Conservation (phyloP, 1,140 invertebrate species). For the Aplysia californica region DNA sequence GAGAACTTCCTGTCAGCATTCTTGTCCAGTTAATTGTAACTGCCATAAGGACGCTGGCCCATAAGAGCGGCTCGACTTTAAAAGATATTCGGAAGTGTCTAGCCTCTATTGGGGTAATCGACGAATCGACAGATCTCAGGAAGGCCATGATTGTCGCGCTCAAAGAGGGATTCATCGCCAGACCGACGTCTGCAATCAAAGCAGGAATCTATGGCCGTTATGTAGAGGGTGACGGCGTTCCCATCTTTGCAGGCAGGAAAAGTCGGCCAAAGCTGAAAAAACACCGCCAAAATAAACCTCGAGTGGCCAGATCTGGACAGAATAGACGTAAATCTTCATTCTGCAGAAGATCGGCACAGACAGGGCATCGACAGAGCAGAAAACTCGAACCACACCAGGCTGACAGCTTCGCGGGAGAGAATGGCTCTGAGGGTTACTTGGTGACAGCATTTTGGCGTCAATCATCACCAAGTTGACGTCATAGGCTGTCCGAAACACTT, state of each 20-base stretch:
- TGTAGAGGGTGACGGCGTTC: conserved; percentile 15
- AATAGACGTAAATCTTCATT: too few relatives aligned
- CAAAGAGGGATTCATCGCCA: not conserved
- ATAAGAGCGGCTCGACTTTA: not conserved
- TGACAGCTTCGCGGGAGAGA: too few relatives aligned
- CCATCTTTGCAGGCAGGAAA: conserved; percentile 11
- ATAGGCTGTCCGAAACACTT: too few relatives aligned
- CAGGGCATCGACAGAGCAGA: too few relatives aligned
- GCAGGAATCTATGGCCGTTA: conserved; percentile 17
- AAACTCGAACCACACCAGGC: too few relatives aligned
- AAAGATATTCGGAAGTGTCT: conserved; percentile 20
- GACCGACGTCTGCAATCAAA: conserved; percentile 16
- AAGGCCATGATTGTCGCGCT: conserved; percentile 16
- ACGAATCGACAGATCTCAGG: not conserved
- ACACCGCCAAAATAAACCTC: too few relatives aligned
- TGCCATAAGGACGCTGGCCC: not conserved
- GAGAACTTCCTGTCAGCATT: not conserved
- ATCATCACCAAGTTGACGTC: too few relatives aligned
- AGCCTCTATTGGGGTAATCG: not conserved
- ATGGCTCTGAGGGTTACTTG: too few relatives aligned
- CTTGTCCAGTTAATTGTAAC: conserved; percentile 1
- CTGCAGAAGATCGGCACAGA: too few relatives aligned
- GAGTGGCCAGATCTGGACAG: too few relatives aligned
- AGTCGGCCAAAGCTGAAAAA: not conserved
- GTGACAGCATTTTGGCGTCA: too few relatives aligned